Evolutionary conservation across 2,797 vertebrate genomes (phyloP), one percentile per base, ranked within the genome.

Genomic region (Myotis vivesi): DNA sequence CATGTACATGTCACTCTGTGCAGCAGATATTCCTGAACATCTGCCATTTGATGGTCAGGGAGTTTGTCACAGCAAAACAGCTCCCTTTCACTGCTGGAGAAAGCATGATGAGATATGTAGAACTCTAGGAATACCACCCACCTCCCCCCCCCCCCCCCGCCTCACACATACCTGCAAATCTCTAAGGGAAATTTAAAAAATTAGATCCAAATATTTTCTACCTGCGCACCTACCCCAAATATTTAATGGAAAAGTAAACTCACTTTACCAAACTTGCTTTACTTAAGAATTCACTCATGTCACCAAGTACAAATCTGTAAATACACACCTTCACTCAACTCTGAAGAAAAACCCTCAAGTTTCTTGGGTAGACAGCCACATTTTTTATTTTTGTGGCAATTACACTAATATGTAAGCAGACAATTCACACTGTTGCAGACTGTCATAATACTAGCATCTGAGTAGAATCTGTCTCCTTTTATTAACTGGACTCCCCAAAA

Each of bases 401-500:
- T 91, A 85, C 4, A 92, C 9, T 36, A 76, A 93, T 5, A 89
- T 28, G 13, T 75, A 92, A 86, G n/a, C 20, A 92, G 25, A 49
- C 36, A 57, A 86, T 49, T 91, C 23, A 55, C 41, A 53, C 15
- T 69, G 20, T 4, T 62, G 44, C 15, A 66, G 62, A 76, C 12
- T 68, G 12, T 41, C 66, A 84, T 4, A 76, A 41, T 33, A 83
- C 33, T 77, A 89, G 71, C 12, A 89, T 28, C 28, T n/a, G 10
- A 57, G 91, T 13, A 92, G 55, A 89, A 77, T 36, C 13, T 83
- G 10, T 90, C 73, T 93, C 38, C 62, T 94, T 94, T 79, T 38
- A 88, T 72, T 92, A 95, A 86, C 28, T 49, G 8, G 20, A 41
- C 66, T 71, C 79, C 22, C 64, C 66, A 85, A 83, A 92, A 30